Percentiles rank a stretch among this genome's conserved stretches.
phyloP scores from a whole-genome alignment of 2,888 invertebrate genomes.

The Plebejus anna region DNA sequence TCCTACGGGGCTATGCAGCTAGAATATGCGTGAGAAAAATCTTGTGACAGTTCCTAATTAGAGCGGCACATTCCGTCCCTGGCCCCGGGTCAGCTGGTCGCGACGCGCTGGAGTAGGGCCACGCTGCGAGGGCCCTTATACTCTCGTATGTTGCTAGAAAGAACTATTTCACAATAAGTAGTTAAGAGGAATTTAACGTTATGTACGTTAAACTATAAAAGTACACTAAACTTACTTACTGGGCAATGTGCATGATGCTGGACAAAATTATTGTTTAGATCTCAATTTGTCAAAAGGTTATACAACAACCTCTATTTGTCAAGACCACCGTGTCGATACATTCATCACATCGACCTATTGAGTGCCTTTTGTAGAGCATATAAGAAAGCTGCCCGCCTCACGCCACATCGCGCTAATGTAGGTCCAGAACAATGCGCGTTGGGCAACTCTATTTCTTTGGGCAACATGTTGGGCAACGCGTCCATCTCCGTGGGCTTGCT shows the following conservation, averaged over 20 bases:
- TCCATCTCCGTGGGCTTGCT: neutral
- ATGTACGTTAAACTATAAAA: too few species aligned
- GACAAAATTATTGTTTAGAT: neutral
- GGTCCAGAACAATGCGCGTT: neutral
- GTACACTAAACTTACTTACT: too few species aligned
- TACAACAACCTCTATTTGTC: neutral
- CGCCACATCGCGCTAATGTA: constrained; percentile 5
- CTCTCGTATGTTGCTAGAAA: too few species aligned
- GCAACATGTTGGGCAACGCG: neutral
- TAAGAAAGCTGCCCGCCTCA: neutral
- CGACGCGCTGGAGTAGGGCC: neutral
- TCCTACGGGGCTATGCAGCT: neutral
- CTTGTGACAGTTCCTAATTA: constrained; percentile 13
- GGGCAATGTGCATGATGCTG: too few species aligned
- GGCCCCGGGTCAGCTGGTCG: neutral
- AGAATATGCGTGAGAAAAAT: constrained; percentile 20
- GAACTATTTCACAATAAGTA: too few species aligned
- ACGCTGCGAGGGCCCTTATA: neutral
- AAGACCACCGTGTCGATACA: neutral
- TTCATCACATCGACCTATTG: neutral
- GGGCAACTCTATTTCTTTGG: neutral
- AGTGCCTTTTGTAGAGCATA: neutral
- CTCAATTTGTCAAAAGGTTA: neutral
- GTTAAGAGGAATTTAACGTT: too few species aligned
- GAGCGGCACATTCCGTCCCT: constrained; percentile 15